Percentiles rank a stretch among this genome's conserved stretches.
phyloP scores from a whole-genome alignment of 2,113 vertebrate genomes.

The Suricata suricatta region DNA sequence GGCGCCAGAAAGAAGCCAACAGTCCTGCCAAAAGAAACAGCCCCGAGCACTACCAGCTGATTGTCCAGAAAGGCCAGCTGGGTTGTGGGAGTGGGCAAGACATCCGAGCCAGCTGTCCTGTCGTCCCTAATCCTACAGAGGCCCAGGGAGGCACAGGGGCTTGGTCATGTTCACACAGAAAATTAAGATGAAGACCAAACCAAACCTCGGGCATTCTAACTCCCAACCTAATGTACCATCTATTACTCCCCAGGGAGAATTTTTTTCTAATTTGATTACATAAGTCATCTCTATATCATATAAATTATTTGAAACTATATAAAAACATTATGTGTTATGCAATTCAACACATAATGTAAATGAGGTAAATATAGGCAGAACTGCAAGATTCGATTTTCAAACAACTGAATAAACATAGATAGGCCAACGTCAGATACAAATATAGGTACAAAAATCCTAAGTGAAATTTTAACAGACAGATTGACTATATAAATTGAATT shows the following conservation, averaged over 20 bases:
- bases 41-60: not conserved
- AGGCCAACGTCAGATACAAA: not conserved
- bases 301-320: not conserved
- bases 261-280: not conserved
- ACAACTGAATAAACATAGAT: not conserved
- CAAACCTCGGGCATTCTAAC: not conserved
- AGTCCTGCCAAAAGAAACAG: not conserved
- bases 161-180: not conserved
- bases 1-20: not conserved
- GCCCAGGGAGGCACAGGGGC: not conserved
- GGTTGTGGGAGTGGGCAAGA: not conserved
- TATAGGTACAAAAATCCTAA: not conserved
- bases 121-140: not conserved
- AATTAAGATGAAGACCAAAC: not conserved
- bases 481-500: not conserved
- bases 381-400: conserved; percentile 37
- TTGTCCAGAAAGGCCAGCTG: not conserved
- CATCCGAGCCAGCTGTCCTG: not conserved
- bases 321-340: not conserved
- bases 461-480: not conserved
- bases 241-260: not conserved
- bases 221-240: not conserved
- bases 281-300: conserved; percentile 4
- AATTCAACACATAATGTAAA: not conserved
- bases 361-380: not conserved